Evolutionary conservation across 92 coral and sea anemone genomes (phyloP), one percentile per base, ranked within the genome.

Genomic region (Pocillopora meandrina): DNA sequence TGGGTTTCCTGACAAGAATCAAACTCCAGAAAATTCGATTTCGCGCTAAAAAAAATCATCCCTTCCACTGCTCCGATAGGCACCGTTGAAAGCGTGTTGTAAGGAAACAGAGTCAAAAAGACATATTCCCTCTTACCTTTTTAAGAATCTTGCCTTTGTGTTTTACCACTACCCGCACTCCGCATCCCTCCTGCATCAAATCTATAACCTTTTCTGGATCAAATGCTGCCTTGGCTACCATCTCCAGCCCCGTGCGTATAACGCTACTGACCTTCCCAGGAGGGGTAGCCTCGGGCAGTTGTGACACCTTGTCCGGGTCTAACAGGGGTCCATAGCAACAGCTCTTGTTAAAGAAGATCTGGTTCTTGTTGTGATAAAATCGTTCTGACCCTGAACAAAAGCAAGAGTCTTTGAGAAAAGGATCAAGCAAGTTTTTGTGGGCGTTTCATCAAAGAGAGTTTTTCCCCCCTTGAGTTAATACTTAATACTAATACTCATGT

Each of bases 101-200:
- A 7, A 42, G 8, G 52, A 42, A 42, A 42, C 8, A 3, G 52
- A 42, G 52, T 42, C 52, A 42, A 42, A 42, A 42, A 42, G 52
- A 7, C 52, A 3, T 42, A 42, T 42, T 42, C 52, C 52, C 64
- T 33, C 82, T 71, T 79, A 96, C 99, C 95, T 96, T 96, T 69
- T 96, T 96, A 10, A 96, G 83, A 19, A 90, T 88, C 81, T 96
- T 96, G 17, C 99, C 99, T 78, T 96, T 89, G 87, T 96, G 99
- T 84, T 90, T 96, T 52, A 96, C 91, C 62, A 90, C 85, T 17
- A 96, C 98, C 16, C 98, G 83, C 2, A 96, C 99, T 47, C 99
- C 99, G 56, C 99, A 95, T 12, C 99, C 99, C 83, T 96, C 99
- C 90, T 96, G 99, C 98, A 96, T 94, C 56, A 96, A 89, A 85